Evolutionary conservation across 1,140 invertebrate genomes (phyloP).

Genomic region (Leptinotarsa undecemlineata): DNA sequence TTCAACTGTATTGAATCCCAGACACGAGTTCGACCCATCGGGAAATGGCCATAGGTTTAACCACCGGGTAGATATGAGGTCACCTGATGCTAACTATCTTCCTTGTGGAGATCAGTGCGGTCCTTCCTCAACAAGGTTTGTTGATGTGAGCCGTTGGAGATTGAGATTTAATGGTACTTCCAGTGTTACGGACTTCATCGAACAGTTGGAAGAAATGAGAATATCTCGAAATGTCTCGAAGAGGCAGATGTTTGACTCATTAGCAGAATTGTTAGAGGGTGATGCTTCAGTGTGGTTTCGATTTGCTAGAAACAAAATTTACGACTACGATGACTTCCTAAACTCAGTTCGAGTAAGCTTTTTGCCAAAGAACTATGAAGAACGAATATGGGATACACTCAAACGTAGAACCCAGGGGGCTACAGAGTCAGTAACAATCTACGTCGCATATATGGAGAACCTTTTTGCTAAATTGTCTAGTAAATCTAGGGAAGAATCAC

Average conservation of each 20-base stretch:
- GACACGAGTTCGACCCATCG: too few relatives aligned
- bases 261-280: not conserved
- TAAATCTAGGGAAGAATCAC: not conserved
- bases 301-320: not conserved
- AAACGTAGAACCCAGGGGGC: constrained; percentile 4
- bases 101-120: too few relatives aligned
- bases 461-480: not conserved
- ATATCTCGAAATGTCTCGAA: not conserved
- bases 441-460: not conserved
- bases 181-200: constrained; percentile 9
- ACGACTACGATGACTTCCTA: not conserved
- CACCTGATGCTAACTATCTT: too few relatives aligned
- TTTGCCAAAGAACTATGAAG: constrained; percentile 2
- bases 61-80: too few relatives aligned
- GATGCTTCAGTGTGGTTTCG: constrained; percentile 18
- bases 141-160: not conserved
- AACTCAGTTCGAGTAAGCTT: not conserved
- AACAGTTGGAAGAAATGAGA: constrained; percentile 11
- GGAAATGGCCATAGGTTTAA: too few relatives aligned
- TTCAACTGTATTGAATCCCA: too few relatives aligned
- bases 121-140: too few relatives aligned
- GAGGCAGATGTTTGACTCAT: not conserved
- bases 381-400: constrained; percentile 1
- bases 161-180: not conserved
- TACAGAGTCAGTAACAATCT: not conserved